Base-by-base conservation (phyloP, 2,113 vertebrate species). In the Apodemus sylvaticus region DNA sequence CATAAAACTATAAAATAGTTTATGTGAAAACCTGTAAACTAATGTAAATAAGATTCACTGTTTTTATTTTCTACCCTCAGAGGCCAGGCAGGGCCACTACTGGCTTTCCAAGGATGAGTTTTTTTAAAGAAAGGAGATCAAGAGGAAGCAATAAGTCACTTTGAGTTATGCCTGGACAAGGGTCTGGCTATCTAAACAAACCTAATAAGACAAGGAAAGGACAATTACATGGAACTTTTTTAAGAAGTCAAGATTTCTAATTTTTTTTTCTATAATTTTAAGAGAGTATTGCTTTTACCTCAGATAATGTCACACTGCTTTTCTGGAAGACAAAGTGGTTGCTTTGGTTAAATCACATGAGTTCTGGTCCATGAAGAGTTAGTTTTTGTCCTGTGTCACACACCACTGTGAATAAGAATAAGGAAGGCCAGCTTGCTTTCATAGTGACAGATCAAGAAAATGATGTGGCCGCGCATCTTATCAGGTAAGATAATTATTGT, bases 361-460 rank as follows among this genome's bases (percentile, higher is more conserved):
- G 58, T 86, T 87, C 76, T 64, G 51, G 42, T 85, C 17, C 62
- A 77, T 22, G 36, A 71, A 81, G 87, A 86, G 86, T n/a, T 86
- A 48, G 10, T 7, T 86, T 97, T 97, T 93, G 79, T 95, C 89
- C 91, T 85, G 64, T 93, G 45, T 88, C 64, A 36, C 31, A 77
- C 68, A 87, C 31, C 42, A 14, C 78, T 88, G 74, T 94, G 78
- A 94, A 90, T 90, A 79, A 95, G 71, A 97, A 95, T 74, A 64
- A 95, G 53, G 76, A 95, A 93, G 95, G 81, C n/a, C 53, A 73
- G 87, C 62, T 87, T 71, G 55, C 92, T 93, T 79, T 96, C 62
- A 53, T 83, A 92, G 53, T 64, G 93, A 78, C 51, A 93, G 95
- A 95, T 96, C 89, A 93, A 79, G 86, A 71, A 81, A 95, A 96